Percentiles rank a stretch among this genome's conserved stretches.
These are phyloP conservation scores for Erinaceus europaeus DNA, from an alignment of 2,113 vertebrate genomes.

Conservation along the genomic window DNA sequence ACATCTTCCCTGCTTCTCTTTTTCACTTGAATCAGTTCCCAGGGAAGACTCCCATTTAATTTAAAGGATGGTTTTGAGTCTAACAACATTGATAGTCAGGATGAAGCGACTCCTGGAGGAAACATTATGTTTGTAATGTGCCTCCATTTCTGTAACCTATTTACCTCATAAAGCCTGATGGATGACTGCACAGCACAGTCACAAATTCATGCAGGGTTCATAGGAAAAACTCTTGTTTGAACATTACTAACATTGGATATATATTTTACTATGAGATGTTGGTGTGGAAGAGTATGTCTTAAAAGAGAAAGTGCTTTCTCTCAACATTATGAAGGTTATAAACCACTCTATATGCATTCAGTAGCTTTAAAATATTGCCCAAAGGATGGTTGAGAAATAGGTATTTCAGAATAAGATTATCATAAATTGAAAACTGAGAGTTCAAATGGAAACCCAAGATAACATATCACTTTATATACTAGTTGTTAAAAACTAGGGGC, in stretches of 20 bases:
- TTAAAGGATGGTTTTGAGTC: constrained; percentile 62
- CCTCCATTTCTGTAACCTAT: constrained; percentile 63
- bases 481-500: background rate
- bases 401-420: constrained; percentile 34
- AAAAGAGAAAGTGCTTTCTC: constrained; percentile 61
- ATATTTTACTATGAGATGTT: background rate
- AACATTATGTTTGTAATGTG: constrained; percentile 45
- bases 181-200: constrained; percentile 1
- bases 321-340: constrained; percentile 61
- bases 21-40: constrained; percentile 36
- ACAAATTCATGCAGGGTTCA: constrained; percentile 34
- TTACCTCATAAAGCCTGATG: constrained; percentile 66
- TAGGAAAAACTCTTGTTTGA: constrained; percentile 18
- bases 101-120: constrained; percentile 56
- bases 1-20: constrained; percentile 44
- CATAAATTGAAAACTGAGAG: constrained; percentile 36
- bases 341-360: constrained; percentile 52
- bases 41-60: constrained; percentile 58
- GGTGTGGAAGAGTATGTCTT: constrained; percentile 39
- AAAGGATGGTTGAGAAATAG: constrained; percentile 52
- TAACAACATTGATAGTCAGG: constrained; percentile 22
- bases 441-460: constrained; percentile 40
- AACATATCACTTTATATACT: background rate
- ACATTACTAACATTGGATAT: constrained; percentile 22
- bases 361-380: constrained; percentile 48